These are phyloP conservation scores for Bursaphelenchus okinawaensis DNA, from an alignment of 2,888 invertebrate genomes.

Conservation along the genomic window DNA sequence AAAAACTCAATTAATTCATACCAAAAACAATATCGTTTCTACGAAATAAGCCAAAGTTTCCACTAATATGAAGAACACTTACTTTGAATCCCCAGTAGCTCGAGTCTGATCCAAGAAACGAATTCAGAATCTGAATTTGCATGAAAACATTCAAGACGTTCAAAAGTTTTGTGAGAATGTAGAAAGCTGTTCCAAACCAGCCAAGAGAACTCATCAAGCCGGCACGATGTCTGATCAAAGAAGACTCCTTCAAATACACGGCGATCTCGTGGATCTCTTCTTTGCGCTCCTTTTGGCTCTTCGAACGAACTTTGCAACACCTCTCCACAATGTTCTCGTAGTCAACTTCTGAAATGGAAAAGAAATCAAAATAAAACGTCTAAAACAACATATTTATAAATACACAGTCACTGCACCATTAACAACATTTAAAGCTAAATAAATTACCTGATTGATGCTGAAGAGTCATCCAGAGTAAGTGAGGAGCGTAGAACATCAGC, in stretches of 20 bases:
- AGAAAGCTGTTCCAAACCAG: slow-evolving; percentile 31
- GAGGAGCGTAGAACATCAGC: slow-evolving; percentile 48
- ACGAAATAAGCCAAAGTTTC: no score
- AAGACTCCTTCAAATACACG: slow-evolving; percentile 39
- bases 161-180: slow-evolving; percentile 39
- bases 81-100: slow-evolving; percentile 54
- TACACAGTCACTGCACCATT: neutral
- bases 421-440: neutral
- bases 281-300: slow-evolving; percentile 13
- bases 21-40: neutral
- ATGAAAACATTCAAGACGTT: slow-evolving; percentile 47
- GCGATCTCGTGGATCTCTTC: slow-evolving; percentile 37
- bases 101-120: slow-evolving; percentile 51
- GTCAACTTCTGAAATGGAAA: slow-evolving; percentile 15
- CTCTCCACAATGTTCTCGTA: slow-evolving; percentile 22
- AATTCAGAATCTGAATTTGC: slow-evolving; percentile 54
- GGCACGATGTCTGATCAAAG: slow-evolving; percentile 18
- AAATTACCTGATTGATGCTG: slow-evolving; percentile 35
- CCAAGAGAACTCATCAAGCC: slow-evolving; percentile 26
- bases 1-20: no score
- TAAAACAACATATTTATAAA: slow-evolving; percentile 5
- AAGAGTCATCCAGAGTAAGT: slow-evolving; percentile 44
- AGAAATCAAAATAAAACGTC: neutral
- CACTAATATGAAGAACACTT: no score
- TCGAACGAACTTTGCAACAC: slow-evolving; percentile 11